A percentile compares a stretch with the other conserved stretches of the same genome.
Conservation (phyloP, 2,797 vertebrate genomes). For the Sciurus carolinensis region DNA sequence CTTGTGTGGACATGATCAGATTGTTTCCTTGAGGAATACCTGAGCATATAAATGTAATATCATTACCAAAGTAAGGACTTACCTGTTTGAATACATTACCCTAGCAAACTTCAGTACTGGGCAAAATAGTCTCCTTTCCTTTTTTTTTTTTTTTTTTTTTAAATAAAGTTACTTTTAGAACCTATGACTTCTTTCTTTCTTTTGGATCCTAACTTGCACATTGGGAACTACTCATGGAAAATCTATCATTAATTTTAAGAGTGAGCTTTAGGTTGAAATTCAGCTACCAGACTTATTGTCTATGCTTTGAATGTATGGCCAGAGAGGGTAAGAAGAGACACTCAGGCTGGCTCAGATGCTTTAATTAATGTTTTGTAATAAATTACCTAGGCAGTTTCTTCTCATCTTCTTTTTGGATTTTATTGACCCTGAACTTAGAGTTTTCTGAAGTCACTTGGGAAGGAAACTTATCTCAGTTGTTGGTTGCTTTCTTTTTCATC, state of each 20-base stretch:
- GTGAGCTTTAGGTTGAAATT: neutral
- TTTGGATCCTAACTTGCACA: neutral
- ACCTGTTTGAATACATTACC: neutral
- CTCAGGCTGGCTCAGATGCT: neutral
- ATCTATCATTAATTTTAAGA: constrained; percentile 17
- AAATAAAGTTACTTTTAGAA: neutral
- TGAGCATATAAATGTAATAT: neutral
- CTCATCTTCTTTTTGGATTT: constrained; percentile 37
- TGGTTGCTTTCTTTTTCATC: neutral
- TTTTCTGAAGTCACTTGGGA: neutral
- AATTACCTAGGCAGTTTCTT: constrained; percentile 47
- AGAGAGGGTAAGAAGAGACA: neutral
- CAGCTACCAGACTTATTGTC: neutral
- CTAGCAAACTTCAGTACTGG: neutral
- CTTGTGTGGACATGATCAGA: rapidly evolving
- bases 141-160: neutral
- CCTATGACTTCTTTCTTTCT: neutral
- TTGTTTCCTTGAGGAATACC: neutral
- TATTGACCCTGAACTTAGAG: neutral
- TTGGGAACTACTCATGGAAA: neutral
- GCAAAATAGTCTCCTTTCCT: neutral
- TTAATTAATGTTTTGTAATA: constrained; percentile 54
- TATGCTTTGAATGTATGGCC: neutral
- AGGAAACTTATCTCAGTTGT: neutral
- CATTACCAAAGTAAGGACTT: neutral